Evolutionary conservation across 2,797 vertebrate species (phyloP).

Genomic region (Onychomys arenicola): DNA sequence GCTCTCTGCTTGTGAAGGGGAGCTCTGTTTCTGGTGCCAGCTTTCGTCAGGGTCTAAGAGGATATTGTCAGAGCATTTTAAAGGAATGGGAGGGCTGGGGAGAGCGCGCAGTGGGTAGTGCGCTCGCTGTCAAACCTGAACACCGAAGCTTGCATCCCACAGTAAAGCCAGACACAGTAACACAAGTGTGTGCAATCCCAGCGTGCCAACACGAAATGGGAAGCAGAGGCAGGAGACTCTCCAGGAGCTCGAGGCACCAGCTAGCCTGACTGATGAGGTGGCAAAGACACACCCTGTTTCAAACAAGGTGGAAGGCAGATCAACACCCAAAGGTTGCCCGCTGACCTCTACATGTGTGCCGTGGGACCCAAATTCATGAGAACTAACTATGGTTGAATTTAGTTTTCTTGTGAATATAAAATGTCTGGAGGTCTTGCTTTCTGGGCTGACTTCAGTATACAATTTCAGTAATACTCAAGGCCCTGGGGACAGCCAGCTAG

Average conservation of each 20-base stretch:
- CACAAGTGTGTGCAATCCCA: neutral
- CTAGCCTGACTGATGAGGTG: neutral
- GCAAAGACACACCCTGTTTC: neutral
- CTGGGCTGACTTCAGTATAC: neutral
- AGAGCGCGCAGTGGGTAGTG: neutral
- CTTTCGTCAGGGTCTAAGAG: neutral
- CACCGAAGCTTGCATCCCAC: neutral
- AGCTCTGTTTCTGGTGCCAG: conserved; percentile 9
- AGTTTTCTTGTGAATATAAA: conserved; percentile 29
- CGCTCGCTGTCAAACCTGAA: neutral
- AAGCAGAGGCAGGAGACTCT: neutral
- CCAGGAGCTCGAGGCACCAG: neutral
- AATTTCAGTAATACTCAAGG: neutral
- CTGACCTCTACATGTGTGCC: neutral
- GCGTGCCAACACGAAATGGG: neutral
- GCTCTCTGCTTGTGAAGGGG: neutral
- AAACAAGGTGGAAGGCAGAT: neutral
- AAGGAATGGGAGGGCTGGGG: neutral
- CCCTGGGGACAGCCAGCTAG: neutral
- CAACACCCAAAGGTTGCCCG: too few species aligned
- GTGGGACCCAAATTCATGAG: neutral
- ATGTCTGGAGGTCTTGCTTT: conserved; percentile 37
- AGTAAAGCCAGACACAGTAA: neutral
- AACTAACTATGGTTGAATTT: neutral
- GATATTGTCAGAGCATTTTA: neutral